A percentile compares a stretch with the other conserved stretches of the same genome.
Evolutionary conservation across 2,113 vertebrate species (phyloP).

Genomic region (Lepus timidus): DNA sequence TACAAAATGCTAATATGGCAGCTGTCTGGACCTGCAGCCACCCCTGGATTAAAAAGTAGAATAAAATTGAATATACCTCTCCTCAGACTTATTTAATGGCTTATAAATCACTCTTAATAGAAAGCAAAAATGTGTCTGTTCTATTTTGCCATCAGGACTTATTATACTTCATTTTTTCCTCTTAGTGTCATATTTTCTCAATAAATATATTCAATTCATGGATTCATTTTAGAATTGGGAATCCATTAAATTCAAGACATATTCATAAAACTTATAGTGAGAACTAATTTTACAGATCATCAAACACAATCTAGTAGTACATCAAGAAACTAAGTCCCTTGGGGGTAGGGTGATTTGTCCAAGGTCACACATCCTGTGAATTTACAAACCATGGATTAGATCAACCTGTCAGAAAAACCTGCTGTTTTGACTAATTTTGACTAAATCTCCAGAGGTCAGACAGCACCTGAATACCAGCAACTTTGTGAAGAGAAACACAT

Average conservation of each 20-base stretch:
- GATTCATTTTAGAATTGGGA: not conserved
- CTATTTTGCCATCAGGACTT: constrained; percentile 7
- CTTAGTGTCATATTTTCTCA: not conserved
- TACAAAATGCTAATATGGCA: constrained; percentile 55
- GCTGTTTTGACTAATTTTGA: not conserved
- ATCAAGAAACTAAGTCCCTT: not conserved
- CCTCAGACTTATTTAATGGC: constrained; percentile 50
- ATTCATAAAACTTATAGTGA: constrained; percentile 39
- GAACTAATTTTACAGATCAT: not conserved
- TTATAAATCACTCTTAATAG: constrained; percentile 66
- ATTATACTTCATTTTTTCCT: constrained; percentile 46
- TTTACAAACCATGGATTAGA: not conserved
- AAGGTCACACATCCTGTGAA: not conserved
- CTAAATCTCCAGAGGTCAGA: not conserved
- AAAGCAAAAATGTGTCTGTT: constrained; percentile 55
- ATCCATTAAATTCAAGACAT: not conserved
- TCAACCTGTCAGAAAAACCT: not conserved
- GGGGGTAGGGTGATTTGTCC: not conserved
- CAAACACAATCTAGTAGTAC: not conserved
- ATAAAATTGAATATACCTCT: constrained; percentile 58
- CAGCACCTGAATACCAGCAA: not conserved
- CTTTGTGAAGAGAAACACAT: not conserved
- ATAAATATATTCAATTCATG: constrained; percentile 33
- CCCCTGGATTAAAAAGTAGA: constrained; percentile 61
- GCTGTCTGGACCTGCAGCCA: not conserved